These are phyloP conservation scores for Trachymyrmex cornetzi DNA, from an alignment of 1,140 invertebrate species.

Conservation along the genomic window DNA sequence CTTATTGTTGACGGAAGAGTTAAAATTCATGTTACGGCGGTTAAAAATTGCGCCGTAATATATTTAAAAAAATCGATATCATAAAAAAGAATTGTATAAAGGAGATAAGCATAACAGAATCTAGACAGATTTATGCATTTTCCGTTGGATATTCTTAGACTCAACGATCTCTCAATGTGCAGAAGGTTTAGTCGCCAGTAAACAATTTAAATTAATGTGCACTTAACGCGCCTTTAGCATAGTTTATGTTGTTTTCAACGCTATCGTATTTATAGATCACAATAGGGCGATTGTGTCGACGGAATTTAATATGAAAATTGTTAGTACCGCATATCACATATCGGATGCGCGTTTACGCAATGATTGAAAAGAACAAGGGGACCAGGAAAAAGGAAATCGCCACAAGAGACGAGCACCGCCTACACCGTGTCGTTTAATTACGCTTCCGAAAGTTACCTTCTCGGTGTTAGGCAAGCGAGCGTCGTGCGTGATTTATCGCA, in stretches of 20 bases:
- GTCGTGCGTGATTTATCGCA: slow-evolving; percentile 65
- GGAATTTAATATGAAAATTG: slow-evolving; percentile 52
- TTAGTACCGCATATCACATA: background rate
- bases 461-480: slow-evolving; percentile 1
- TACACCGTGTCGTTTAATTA: slow-evolving; percentile 67
- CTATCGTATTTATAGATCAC: slow-evolving; percentile 69
- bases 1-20: too few relatives aligned
- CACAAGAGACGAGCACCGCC: background rate
- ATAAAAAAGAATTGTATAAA: background rate
- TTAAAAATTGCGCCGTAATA: too few relatives aligned
- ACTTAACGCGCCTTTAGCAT: slow-evolving; percentile 67
- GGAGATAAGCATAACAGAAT: background rate
- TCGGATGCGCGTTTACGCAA: background rate
- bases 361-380: background rate
- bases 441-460: slow-evolving; percentile 61
- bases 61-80: too few relatives aligned
- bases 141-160: slow-evolving; percentile 9
- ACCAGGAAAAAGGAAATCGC: slow-evolving; percentile 9
- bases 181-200: slow-evolving; percentile 36
- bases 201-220: slow-evolving; percentile 76
- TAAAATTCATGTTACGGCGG: too few relatives aligned
- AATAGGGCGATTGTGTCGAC: too few relatives aligned
- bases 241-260: slow-evolving; percentile 73
- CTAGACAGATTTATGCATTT: background rate
- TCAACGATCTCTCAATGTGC: background rate